These are phyloP conservation scores for Nymphalis io DNA, from an alignment of 1,140 invertebrate genomes.

Conservation along the genomic window DNA sequence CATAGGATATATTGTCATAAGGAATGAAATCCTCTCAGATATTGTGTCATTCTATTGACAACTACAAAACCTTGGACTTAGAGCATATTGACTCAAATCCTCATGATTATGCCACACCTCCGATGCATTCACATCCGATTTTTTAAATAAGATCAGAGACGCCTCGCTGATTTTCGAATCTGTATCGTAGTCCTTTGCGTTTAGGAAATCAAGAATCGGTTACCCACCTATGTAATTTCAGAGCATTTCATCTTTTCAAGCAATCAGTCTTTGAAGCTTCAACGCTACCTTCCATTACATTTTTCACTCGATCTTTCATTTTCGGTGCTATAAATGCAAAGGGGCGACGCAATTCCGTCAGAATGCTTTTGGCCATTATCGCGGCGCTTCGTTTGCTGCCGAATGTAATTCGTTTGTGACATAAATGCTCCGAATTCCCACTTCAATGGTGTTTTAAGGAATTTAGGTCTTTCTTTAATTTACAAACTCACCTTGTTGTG, in stretches of 20 bases:
- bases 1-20: too few species aligned
- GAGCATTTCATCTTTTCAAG: background rate
- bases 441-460: constrained; percentile 27
- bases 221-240: too few species aligned
- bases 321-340: constrained; percentile 60
- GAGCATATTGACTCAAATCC: too few species aligned
- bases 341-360: constrained; percentile 48
- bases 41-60: too few species aligned
- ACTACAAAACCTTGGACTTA: too few species aligned
- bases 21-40: too few species aligned
- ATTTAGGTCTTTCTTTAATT: constrained; percentile 25
- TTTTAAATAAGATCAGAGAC: too few species aligned
- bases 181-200: too few species aligned
- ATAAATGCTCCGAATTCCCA: constrained; percentile 27
- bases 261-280: constrained; percentile 4
- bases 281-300: constrained; percentile 33
- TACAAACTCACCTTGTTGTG: constrained; percentile 12
- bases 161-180: too few species aligned
- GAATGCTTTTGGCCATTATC: constrained; percentile 46
- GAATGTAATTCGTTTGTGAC: constrained; percentile 31
- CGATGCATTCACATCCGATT: too few species aligned
- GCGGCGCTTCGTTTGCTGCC: constrained; percentile 45
- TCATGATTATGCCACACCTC: too few species aligned
- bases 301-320: constrained; percentile 53
- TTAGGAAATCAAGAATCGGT: too few species aligned